Evolutionary conservation across 2,888 invertebrate species (phyloP), one percentile per base, ranked within the genome.

Genomic region (Scaptomyza flava): DNA sequence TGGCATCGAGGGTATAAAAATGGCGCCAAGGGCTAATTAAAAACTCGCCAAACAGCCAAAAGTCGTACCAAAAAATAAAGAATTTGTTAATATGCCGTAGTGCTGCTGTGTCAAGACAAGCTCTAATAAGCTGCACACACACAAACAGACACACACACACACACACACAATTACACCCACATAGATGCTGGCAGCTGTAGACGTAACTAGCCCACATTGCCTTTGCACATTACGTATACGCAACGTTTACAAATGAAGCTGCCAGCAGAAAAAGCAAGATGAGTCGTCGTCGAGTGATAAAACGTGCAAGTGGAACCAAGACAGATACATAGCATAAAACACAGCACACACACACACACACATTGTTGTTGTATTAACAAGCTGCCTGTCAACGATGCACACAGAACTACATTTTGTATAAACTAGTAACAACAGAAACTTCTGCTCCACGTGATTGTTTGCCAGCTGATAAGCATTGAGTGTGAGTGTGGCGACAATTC

Each of bases 191-290:
- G 38, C 41, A 50, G 8, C 6, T 45, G 33, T 20, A 17, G 47
- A 61, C 59, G 67, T 53, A 78, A 74, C 62, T 66, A 59, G 68
- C 62, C 36, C 64, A 74, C 58, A 56, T 52, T 51, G 73, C 38
- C 56, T 57, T 68, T 76, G 72, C 63, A 69, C 58, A 77, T 77
- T 64, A 77, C 81, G 81, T 85, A 74, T 79, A 79, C 85, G 77
- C 74, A 80, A 46, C 79, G 63, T 76, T 70, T 72, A 81, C 79
- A 81, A 86, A 86, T 76, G 87, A 81, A 76, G 59, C 68, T 76
- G 84, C 67, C 77, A 68, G 50, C 68, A 60, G 14, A 41, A 17
- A 41, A 48, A 65, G 47, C 33, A 53, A 57, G 53, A 75, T 52
- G 69, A 54, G 43, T 45, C 17, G 17, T 45, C 17, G 17, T 17